phyloP scores from a whole-genome alignment of 2,797 vertebrate species.

The Sebastes iracundus region DNA sequence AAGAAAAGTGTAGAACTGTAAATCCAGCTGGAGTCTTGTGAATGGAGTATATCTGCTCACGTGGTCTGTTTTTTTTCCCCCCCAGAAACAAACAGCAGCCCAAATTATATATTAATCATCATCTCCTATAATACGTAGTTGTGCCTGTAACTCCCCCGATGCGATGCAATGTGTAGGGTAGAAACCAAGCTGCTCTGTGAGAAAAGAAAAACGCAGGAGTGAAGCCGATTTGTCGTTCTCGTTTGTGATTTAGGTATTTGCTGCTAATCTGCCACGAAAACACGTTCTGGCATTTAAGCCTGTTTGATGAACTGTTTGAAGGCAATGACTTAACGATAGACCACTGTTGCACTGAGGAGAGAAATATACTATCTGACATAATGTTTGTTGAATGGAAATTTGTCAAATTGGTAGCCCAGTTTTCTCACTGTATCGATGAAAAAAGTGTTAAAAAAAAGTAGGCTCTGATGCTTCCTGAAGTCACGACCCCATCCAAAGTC shows the following conservation, averaged over 20 bases:
- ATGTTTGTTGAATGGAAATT: conserved; percentile 28
- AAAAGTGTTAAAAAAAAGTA: conserved; percentile 9
- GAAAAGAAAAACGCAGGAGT: conserved; percentile 36
- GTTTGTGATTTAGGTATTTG: conserved; percentile 66
- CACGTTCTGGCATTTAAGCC: conserved; percentile 25
- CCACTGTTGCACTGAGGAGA: conserved; percentile 79
- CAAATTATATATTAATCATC: conserved; percentile 31
- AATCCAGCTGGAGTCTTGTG: conserved; percentile 27
- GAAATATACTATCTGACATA: conserved; percentile 38
- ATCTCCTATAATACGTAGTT: conserved; percentile 44
- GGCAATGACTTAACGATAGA: conserved; percentile 54
- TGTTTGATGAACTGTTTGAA: conserved; percentile 10
- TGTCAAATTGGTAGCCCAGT: conserved; percentile 34
- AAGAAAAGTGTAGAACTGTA: background rate
- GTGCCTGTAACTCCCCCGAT: conserved; percentile 63
- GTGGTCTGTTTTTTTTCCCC: background rate
- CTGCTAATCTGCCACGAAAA: conserved; percentile 64
- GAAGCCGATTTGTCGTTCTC: conserved; percentile 49
- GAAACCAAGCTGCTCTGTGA: conserved; percentile 48
- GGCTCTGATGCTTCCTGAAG: conserved; percentile 39
- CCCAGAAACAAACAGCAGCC: conserved; percentile 27
- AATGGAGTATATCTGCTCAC: conserved; percentile 24
- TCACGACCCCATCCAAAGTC: conserved; percentile 44
- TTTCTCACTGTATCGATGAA: conserved; percentile 35
- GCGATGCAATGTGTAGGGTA: conserved; percentile 58